phyloP scores from a whole-genome alignment of 2,797 vertebrate genomes.

The Chelonia mydas region DNA sequence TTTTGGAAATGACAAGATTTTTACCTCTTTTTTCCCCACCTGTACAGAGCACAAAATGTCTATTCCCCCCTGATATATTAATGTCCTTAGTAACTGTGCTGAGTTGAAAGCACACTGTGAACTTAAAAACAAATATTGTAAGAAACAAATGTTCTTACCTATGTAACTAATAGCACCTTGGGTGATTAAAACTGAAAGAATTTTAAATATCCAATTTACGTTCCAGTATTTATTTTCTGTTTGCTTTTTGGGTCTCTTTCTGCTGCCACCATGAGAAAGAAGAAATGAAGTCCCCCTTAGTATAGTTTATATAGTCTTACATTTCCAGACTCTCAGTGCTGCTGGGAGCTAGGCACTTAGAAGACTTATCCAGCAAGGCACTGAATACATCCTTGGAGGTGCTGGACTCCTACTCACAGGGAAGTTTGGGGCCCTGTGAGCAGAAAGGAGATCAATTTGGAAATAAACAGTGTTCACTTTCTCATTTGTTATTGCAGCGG shows the following conservation, averaged over 20 bases:
- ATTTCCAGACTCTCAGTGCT: not conserved
- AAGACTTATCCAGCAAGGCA: not conserved
- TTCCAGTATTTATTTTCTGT: not conserved
- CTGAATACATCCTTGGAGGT: not conserved
- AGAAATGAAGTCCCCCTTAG: not conserved
- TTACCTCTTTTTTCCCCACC: not conserved
- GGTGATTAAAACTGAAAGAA: not conserved
- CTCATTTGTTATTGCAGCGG: not conserved
- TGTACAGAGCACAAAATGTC: not conserved
- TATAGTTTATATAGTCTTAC: not conserved
- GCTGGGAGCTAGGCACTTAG: not conserved
- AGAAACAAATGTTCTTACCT: not conserved
- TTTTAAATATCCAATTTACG: not conserved
- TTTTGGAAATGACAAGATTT: not conserved
- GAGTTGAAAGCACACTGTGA: not conserved
- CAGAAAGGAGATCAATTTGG: not conserved
- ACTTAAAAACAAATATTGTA: not conserved
- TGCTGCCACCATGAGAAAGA: not conserved
- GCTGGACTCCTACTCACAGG: not conserved
- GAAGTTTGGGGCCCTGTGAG: not conserved
- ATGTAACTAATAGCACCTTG: not conserved
- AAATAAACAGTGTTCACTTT: slow-evolving; percentile 6
- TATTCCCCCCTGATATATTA: not conserved
- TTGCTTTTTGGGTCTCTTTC: not conserved
- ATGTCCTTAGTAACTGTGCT: not conserved